phyloP scores from a whole-genome alignment of 2,888 invertebrate genomes.

The Phorcus lineatus region DNA sequence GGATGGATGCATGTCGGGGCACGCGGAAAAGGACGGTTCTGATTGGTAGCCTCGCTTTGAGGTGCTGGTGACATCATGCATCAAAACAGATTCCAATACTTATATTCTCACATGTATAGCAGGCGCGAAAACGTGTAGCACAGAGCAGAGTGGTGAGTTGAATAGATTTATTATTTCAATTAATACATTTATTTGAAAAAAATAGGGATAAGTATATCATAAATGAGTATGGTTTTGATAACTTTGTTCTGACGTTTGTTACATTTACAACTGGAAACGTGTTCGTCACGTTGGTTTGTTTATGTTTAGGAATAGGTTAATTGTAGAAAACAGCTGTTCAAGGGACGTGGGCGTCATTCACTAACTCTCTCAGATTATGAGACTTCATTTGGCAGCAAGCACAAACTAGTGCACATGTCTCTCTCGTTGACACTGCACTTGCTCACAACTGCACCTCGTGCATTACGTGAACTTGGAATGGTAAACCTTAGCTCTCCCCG shows the following conservation, averaged over 20 bases:
- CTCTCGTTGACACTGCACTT: not conserved
- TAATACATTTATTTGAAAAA: too few species aligned
- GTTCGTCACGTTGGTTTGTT: slow-evolving; percentile 19
- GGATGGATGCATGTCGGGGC: slow-evolving; percentile 27
- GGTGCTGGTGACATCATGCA: slow-evolving; percentile 38
- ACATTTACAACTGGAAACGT: not conserved
- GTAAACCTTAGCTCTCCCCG: not conserved
- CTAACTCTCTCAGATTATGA: not conserved
- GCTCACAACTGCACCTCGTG: not conserved
- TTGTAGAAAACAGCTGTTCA: not conserved
- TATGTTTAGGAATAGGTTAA: not conserved
- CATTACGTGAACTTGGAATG: not conserved
- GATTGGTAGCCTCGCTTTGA: slow-evolving; percentile 30
- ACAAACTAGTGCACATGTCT: not conserved
- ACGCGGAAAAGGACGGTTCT: slow-evolving; percentile 23
- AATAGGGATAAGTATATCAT: too few species aligned
- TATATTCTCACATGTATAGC: slow-evolving; percentile 33
- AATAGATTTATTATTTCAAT: not conserved
- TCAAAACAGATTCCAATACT: slow-evolving; percentile 38
- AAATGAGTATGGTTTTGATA: too few species aligned
- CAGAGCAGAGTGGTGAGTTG: not conserved
- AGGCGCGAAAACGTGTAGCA: slow-evolving; percentile 33
- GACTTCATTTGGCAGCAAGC: not conserved
- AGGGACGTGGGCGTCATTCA: not conserved
- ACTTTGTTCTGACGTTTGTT: not conserved